Evolutionary conservation across 2,888 invertebrate genomes (phyloP).

Genomic region (Metopia argyrocephala): DNA sequence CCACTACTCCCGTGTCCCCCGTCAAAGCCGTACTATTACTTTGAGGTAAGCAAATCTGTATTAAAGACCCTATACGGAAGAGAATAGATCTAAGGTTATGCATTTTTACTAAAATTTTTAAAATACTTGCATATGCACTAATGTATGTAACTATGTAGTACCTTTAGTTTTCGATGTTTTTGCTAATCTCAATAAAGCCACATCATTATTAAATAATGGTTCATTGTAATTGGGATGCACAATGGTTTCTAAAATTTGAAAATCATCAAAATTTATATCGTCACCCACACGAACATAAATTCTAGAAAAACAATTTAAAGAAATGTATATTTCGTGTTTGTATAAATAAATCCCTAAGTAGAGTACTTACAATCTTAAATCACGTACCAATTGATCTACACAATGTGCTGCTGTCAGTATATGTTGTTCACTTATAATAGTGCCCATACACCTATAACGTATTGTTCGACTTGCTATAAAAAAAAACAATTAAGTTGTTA

Average conservation of each 20-base stretch:
- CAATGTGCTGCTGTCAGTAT: conserved; percentile 89
- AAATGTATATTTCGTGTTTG: neutral
- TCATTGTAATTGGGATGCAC: conserved; percentile 80
- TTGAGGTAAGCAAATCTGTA: conserved; percentile 80
- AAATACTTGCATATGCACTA: neutral
- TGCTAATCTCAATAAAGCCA: conserved; percentile 62
- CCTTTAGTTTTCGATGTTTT: conserved; percentile 74
- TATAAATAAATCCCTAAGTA: neutral
- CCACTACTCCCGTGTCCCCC: conserved; percentile 81
- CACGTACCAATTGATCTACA: conserved; percentile 80
- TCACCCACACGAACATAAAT: conserved; percentile 83
- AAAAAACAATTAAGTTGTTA: neutral
- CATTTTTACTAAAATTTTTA: neutral
- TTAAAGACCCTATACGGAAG: conserved; percentile 46
- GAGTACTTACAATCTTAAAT: conserved; percentile 77
- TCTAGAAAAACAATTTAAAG: conserved; percentile 73
- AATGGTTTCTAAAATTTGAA: conserved; percentile 48
- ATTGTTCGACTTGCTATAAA: conserved; percentile 70
- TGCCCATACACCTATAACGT: conserved; percentile 80
- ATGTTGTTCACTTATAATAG: conserved; percentile 82
- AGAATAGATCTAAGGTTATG: neutral
- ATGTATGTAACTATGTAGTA: conserved; percentile 10
- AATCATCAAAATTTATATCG: conserved; percentile 75
- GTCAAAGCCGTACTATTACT: conserved; percentile 69
- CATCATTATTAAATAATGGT: conserved; percentile 80